phyloP scores from a whole-genome alignment of 2,113 vertebrate genomes.

The Ursus arctos region DNA sequence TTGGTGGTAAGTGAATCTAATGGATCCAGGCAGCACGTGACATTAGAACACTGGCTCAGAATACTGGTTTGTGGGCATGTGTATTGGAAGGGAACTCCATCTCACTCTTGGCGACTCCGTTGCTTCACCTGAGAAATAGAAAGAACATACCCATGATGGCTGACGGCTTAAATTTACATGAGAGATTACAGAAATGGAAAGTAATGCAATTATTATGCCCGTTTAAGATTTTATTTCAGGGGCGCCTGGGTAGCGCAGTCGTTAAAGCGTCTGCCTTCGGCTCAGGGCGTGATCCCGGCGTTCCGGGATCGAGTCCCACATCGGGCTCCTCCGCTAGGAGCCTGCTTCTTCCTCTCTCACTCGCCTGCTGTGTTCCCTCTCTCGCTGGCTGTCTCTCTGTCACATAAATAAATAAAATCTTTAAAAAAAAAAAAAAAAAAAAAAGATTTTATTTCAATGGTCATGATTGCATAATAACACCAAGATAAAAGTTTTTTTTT shows the following conservation, averaged over 20 bases:
- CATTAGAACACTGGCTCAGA: background rate
- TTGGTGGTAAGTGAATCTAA: conserved; percentile 91
- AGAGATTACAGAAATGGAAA: background rate
- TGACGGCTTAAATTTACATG: background rate
- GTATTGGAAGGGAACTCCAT: background rate
- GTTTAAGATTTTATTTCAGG: background rate
- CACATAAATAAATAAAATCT: too few species aligned
- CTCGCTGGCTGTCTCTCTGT: too few species aligned
- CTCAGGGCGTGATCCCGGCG: too few species aligned
- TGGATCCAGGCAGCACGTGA: too few species aligned
- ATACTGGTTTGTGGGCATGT: background rate
- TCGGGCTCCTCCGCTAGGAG: too few species aligned
- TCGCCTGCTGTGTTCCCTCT: too few species aligned
- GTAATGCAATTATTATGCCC: background rate
- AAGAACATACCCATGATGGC: background rate
- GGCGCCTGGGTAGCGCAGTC: too few species aligned
- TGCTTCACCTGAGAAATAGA: background rate
- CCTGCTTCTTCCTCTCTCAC: too few species aligned
- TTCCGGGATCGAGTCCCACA: too few species aligned
- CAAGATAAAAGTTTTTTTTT: background rate
- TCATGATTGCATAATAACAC: background rate
- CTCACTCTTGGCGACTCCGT: background rate
- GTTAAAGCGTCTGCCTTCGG: too few species aligned
- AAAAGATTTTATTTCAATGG: background rate
- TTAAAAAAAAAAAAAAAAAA: too few species aligned